Conservation (phyloP, 2,888 invertebrate genomes). For the Ochropacha duplaris region DNA sequence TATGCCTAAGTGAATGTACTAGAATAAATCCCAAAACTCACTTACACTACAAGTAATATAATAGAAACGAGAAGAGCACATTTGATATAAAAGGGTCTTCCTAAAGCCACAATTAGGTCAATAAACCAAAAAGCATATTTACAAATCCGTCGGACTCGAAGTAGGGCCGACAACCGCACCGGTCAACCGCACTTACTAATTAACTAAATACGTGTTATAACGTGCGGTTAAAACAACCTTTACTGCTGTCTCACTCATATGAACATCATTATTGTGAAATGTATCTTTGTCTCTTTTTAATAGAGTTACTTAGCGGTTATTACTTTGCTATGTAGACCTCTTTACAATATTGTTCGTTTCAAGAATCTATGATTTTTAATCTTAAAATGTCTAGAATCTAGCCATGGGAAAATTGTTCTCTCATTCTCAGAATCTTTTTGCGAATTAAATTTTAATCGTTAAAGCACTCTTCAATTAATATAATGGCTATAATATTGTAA, state of each 20-base stretch:
- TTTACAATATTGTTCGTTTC: conserved; percentile 13
- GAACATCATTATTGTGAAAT: conserved; percentile 15
- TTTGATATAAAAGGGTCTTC: conserved; percentile 19
- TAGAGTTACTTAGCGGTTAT: conserved; percentile 29
- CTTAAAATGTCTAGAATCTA: no score
- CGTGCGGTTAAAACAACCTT: conserved; percentile 75
- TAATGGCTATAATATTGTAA: background rate
- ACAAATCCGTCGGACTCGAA: conserved; percentile 62
- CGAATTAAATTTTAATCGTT: background rate
- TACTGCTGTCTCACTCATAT: conserved; percentile 55
- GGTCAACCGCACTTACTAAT: conserved; percentile 80
- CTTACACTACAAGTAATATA: background rate
- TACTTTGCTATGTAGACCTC: conserved; percentile 4
- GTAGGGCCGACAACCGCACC: conserved; percentile 55
- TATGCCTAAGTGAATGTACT: no score
- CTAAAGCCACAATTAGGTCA: conserved; percentile 65
- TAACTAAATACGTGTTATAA: conserved; percentile 81
- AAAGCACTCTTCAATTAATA: background rate
- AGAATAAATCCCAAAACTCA: background rate
- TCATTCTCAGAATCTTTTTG: background rate
- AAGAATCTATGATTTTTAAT: no score
- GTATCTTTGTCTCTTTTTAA: conserved; percentile 41
- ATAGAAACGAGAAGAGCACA: background rate
- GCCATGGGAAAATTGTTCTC: no score
- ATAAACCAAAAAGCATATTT: conserved; percentile 72